Conservation (phyloP, 2,797 vertebrate species). For the Labroides dimidiatus region DNA sequence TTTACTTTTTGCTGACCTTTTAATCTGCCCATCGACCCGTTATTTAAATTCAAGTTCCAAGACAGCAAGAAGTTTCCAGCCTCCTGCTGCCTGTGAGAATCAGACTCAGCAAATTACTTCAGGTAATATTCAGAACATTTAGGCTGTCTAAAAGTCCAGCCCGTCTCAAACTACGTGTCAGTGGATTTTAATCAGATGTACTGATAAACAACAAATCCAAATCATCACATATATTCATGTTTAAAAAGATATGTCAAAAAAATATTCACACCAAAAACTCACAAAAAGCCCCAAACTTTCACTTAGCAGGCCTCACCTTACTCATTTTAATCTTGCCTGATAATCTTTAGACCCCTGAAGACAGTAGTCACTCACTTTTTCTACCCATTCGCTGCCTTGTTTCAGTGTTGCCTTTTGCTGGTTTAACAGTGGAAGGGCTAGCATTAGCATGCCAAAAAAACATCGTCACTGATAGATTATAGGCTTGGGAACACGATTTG, state of each 20-base stretch:
- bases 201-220: background rate
- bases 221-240: background rate
- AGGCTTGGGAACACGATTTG: no score
- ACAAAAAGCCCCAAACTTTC: no score
- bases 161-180: background rate
- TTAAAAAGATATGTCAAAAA: background rate
- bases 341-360: no score
- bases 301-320: no score
- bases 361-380: no score
- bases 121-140: slow-evolving; percentile 1
- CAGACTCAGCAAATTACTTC: slow-evolving; percentile 3
- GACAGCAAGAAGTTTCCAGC: slow-evolving; percentile 14
- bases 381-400: no score
- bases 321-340: no score
- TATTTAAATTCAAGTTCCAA: slow-evolving; percentile 15
- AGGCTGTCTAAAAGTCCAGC: background rate
- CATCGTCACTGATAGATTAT: no score
- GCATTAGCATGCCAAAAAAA: no score
- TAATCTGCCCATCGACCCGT: slow-evolving; percentile 10
- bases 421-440: no score
- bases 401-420: no score
- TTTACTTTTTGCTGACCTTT: slow-evolving; percentile 34
- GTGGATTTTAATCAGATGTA: background rate
- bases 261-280: no score
- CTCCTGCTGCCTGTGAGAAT: background rate